Percentiles rank a stretch among this genome's conserved stretches.
These are phyloP conservation scores for Copidosoma floridanum DNA, from an alignment of 1,140 invertebrate genomes.

Conservation along the genomic window DNA sequence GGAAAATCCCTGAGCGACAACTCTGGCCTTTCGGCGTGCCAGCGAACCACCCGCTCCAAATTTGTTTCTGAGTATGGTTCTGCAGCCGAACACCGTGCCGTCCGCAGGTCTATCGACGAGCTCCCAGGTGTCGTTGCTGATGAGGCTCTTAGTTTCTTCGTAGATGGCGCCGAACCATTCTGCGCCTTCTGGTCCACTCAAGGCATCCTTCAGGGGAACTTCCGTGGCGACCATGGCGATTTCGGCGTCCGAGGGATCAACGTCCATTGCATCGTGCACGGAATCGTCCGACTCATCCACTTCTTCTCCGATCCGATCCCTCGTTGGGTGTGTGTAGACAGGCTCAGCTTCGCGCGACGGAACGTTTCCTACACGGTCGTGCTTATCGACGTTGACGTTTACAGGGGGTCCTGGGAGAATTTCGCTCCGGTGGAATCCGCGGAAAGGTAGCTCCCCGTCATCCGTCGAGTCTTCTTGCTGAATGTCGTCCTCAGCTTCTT, in stretches of 20 bases:
- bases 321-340: neutral
- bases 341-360: neutral
- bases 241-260: neutral
- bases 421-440: too few species aligned
- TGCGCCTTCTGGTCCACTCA: slow-evolving; percentile 1
- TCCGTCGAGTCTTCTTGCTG: neutral
- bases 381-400: too few species aligned
- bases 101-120: neutral
- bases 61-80: slow-evolving; percentile 15
- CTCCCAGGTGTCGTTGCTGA: slow-evolving; percentile 2
- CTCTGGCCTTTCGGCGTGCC: slow-evolving; percentile 20
- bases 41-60: slow-evolving; percentile 10
- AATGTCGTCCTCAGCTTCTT: neutral
- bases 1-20: slow-evolving; percentile 28
- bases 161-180: neutral
- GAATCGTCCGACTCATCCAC: neutral
- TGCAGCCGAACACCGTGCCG: slow-evolving; percentile 7
- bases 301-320: neutral
- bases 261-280: neutral
- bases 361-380: too few species aligned
- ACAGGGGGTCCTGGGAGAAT: neutral
- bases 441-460: neutral
- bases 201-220: too few species aligned
- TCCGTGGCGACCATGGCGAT: too few species aligned
- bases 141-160: neutral